A percentile compares a stretch with the other conserved stretches of the same genome.
phyloP scores from a whole-genome alignment of 2,797 vertebrate genomes.

The Emys orbicularis region DNA sequence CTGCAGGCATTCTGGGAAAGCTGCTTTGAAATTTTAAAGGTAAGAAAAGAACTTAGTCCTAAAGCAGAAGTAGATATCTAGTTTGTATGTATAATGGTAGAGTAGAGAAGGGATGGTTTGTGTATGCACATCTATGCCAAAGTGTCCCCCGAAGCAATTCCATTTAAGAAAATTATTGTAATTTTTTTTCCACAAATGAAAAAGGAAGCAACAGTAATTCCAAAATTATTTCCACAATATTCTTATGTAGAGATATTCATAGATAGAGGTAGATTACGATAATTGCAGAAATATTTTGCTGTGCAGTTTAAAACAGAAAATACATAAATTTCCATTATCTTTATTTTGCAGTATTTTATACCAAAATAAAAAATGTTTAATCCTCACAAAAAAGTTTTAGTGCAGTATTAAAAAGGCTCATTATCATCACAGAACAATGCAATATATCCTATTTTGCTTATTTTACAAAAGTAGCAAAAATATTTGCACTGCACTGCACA shows the following conservation, averaged over 20 bases:
- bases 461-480: background rate
- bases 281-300: background rate
- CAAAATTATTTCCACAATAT: background rate
- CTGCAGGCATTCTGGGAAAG: constrained; percentile 2
- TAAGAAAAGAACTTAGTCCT: background rate
- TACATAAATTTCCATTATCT: background rate
- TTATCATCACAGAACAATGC: background rate
- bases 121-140: background rate
- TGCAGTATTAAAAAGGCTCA: background rate
- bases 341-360: background rate
- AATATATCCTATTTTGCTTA: constrained; percentile 7
- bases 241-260: background rate
- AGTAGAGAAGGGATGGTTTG: background rate
- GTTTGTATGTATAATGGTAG: too few species aligned
- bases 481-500: background rate
- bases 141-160: background rate
- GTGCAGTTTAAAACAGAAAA: background rate
- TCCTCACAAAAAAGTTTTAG: background rate
- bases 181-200: background rate
- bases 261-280: background rate
- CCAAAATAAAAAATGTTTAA: background rate
- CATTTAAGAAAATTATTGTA: background rate
- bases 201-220: background rate
- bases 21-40: rapidly evolving
- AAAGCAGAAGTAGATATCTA: background rate